Evolutionary conservation across 2,113 vertebrate genomes (phyloP).

Genomic region (Lepisosteus osseus): DNA sequence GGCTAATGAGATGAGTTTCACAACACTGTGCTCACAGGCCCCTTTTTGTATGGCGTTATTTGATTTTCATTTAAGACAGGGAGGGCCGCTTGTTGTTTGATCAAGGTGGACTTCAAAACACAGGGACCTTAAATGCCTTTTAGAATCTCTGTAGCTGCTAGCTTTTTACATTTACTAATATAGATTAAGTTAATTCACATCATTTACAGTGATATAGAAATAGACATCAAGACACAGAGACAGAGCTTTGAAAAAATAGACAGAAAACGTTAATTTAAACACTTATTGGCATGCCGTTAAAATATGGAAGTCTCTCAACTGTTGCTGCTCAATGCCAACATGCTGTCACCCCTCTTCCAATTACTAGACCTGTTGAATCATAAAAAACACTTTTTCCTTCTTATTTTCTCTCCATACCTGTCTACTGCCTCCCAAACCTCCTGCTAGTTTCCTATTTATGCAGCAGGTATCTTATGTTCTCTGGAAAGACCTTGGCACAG

Average conservation of each 20-base stretch:
- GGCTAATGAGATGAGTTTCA: not conserved
- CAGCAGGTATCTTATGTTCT: conserved; percentile 6
- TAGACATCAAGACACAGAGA: too few species aligned
- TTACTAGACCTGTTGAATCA: not conserved
- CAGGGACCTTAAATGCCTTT: too few species aligned
- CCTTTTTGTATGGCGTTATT: not conserved
- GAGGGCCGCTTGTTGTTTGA: not conserved
- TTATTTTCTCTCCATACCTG: conserved; percentile 25
- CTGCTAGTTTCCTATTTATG: conserved; percentile 32
- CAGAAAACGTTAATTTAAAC: too few species aligned
- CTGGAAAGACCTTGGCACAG: too few species aligned
- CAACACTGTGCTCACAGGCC: not conserved
- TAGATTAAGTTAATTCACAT: too few species aligned
- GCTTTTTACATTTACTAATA: too few species aligned
- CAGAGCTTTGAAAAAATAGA: too few species aligned
- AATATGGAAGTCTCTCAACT: too few species aligned
- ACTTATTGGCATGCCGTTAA: too few species aligned
- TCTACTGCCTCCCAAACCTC: conserved; percentile 12
- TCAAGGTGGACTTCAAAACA: not conserved
- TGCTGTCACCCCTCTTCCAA: not conserved
- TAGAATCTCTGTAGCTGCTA: too few species aligned
- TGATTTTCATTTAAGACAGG: not conserved
- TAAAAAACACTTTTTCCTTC: conserved; percentile 23
- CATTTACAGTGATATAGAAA: too few species aligned
- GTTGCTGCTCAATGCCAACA: conserved; percentile 2